A percentile compares a stretch with the other conserved stretches of the same genome.
Conservation (phyloP, 2,888 invertebrate species). For the Thymelicus lineola region DNA sequence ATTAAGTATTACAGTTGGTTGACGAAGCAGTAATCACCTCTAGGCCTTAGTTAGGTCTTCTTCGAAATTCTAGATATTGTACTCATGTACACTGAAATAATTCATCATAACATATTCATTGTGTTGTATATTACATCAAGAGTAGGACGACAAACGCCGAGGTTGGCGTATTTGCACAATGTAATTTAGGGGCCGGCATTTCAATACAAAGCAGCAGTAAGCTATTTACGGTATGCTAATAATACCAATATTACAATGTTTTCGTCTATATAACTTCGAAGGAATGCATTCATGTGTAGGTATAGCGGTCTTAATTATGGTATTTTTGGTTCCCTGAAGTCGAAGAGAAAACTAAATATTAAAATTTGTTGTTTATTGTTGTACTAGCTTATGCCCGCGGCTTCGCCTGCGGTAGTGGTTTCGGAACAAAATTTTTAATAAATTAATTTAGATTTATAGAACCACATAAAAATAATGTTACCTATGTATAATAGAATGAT, state of each 20-base stretch:
- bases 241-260: conserved; percentile 20
- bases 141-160: conserved; percentile 19
- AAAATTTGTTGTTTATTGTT: too few species aligned
- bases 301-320: neutral
- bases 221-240: conserved; percentile 35
- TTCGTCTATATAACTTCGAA: conserved; percentile 9
- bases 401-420: too few species aligned
- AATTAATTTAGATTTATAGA: too few species aligned
- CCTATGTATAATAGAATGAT: too few species aligned
- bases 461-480: too few species aligned
- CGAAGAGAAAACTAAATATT: too few species aligned
- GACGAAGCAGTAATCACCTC: too few species aligned
- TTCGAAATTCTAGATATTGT: too few species aligned
- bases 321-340: neutral
- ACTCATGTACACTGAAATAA: neutral
- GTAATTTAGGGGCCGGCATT: conserved; percentile 35
- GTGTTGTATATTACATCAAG: conserved; percentile 20
- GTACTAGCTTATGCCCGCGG: too few species aligned
- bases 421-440: too few species aligned
- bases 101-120: conserved; percentile 2
- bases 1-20: too few species aligned
- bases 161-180: conserved; percentile 32
- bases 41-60: too few species aligned
- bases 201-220: conserved; percentile 32
- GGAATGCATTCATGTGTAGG: neutral